Base-by-base conservation (phyloP, 2,797 vertebrate species). In the Scyliorhinus canicula region DNA sequence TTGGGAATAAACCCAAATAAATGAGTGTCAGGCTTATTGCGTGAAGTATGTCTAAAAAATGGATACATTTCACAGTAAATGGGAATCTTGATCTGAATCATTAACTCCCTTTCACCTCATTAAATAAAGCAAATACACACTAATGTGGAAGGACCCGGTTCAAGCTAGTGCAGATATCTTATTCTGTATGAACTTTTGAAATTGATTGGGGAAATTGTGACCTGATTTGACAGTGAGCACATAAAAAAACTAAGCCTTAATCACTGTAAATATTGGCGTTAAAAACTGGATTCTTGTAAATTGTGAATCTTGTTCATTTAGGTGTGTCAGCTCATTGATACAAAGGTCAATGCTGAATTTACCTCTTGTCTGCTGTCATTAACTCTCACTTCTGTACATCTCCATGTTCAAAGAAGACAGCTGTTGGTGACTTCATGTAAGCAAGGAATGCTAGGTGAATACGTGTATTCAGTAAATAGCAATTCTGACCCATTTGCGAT, bases 81-180 rank as follows among this genome's bases (percentile, higher is more conserved):
- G 93, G 95, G 77, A 95, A 96, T 95, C 93, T 96, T 95, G 95
- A 95, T 95, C 96, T 95, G 95, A 97, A 97, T 97, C 95, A 96
- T 97, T 97, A 97, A 97, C 96, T 96, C 95, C 95, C 95, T 96
- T 96, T 96, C 95, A 96, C 95, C 69, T 96, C 95, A 69, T 95
- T 96, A 96, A 96, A 95, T 95, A 93, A 74, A 74, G 71, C 67
- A 94, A 94, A 94, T 94, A 52, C 67, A 35, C 67, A 74, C 93
- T 60, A 50, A 57, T 95, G 95, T 95, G 96, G 95, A 95, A 96
- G 93, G 95, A 95, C 95, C 95, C 95, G 95, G 94, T 95, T 96
- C 95, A 94, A 35, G 71, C 67, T 96, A 96, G 96, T 95, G 96
- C 96, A 96, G 95, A 95, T 88, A 95, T 96, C 97, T 95, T 96